Evolutionary conservation across 2,888 invertebrate species (phyloP).

Genomic region (Drosophila macrospina): DNA sequence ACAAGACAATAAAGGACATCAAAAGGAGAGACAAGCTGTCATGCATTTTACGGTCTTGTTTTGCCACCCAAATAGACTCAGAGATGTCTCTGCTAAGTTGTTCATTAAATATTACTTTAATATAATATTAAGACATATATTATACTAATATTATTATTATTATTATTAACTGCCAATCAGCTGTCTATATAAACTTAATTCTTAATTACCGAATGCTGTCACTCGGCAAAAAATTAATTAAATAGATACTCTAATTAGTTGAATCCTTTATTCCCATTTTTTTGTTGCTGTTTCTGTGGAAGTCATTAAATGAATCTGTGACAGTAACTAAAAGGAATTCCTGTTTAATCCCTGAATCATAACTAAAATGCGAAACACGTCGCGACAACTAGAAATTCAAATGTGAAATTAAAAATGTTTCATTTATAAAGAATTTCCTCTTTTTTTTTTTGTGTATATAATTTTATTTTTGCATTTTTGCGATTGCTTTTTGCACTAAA

Average conservation of each 20-base stretch:
- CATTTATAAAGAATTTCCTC: conserved; percentile 28
- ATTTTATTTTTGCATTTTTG: conserved; percentile 22
- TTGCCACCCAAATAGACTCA: too few species aligned
- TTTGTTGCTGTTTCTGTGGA: too few species aligned
- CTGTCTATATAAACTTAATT: background rate
- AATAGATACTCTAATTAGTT: background rate
- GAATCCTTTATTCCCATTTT: background rate
- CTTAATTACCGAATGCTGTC: background rate
- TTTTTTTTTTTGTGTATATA: background rate
- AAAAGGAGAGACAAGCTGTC: background rate
- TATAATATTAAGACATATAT: too few species aligned
- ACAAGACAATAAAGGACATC: background rate
- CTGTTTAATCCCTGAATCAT: conserved; percentile 9
- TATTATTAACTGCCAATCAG: too few species aligned
- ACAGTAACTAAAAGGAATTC: conserved; percentile 7
- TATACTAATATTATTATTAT: too few species aligned
- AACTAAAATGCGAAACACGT: conserved; percentile 1
- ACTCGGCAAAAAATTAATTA: conserved; percentile 2
- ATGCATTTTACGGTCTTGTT: background rate
- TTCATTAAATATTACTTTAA: too few species aligned
- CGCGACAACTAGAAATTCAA: conserved; percentile 14
- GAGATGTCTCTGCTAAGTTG: too few species aligned
- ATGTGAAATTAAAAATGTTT: conserved; percentile 12
- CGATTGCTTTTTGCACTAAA: conserved; percentile 36
- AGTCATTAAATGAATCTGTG: conserved; percentile 5